These are phyloP conservation scores for Hemaris fuciformis DNA, from an alignment of 2,888 invertebrate genomes.

Conservation along the genomic window DNA sequence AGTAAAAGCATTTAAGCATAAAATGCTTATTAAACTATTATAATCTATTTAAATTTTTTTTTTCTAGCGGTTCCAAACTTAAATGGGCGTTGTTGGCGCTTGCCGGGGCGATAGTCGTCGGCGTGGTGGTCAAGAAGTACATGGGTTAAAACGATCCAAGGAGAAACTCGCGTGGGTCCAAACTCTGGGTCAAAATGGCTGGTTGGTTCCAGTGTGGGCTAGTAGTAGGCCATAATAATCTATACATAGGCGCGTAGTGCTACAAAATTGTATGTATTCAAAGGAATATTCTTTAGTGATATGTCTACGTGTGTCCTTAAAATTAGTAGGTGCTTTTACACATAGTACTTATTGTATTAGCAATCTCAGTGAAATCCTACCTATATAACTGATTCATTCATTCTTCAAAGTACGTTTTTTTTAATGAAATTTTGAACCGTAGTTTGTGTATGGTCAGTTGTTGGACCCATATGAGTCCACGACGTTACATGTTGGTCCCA, in stretches of 20 bases:
- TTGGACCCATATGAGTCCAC: background rate
- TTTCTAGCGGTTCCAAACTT: slow-evolving; percentile 43
- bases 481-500: background rate
- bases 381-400: background rate
- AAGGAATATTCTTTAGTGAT: background rate
- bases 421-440: no score
- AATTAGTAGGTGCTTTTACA: background rate
- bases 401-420: no score
- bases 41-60: slow-evolving; percentile 16
- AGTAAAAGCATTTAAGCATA: no score
- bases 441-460: no score
- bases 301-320: background rate
- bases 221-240: background rate
- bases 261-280: background rate
- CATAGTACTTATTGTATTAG: background rate
- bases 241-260: background rate
- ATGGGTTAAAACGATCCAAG: background rate
- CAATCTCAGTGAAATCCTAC: background rate
- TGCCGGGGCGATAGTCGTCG: slow-evolving; percentile 51
- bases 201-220: background rate
- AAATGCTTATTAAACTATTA: no score
- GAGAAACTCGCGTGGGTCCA: slow-evolving; percentile 5
- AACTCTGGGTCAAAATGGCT: slow-evolving; percentile 5
- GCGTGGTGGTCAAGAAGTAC: slow-evolving; percentile 52
- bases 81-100: slow-evolving; percentile 59